Conservation (phyloP, 2,113 vertebrate genomes). For the Cololabis saira region DNA sequence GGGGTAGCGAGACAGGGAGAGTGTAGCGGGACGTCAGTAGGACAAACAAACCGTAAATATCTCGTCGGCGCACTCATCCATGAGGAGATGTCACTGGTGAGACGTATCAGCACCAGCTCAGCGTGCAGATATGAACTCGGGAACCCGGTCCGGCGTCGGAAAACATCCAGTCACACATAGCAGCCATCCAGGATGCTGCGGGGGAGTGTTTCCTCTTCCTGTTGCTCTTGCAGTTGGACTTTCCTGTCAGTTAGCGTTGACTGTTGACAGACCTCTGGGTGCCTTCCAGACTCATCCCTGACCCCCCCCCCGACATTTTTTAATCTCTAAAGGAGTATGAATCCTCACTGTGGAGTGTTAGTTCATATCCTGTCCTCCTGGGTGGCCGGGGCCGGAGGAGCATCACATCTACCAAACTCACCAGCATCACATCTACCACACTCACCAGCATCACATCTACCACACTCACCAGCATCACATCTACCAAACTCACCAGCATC, state of each 20-base stretch:
- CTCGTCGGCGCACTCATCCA: constrained; percentile 5
- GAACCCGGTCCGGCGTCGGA: constrained; percentile 40
- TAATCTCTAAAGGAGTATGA: constrained; percentile 48
- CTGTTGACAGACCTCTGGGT: constrained; percentile 69
- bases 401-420: constrained; percentile 17
- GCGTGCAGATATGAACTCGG: constrained; percentile 25
- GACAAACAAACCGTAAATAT: constrained; percentile 44
- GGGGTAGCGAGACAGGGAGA: constrained; percentile 14
- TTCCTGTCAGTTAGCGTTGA: constrained; percentile 75
- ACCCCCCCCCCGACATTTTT: constrained; percentile 16
- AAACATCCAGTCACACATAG: constrained; percentile 71
- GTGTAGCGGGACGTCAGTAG: constrained; percentile 40
- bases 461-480: too few relatives aligned
- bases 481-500: too few relatives aligned
- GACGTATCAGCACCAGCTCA: constrained; percentile 46
- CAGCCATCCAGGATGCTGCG: constrained; percentile 74
- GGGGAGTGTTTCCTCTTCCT: constrained; percentile 78
- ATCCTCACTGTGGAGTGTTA: constrained; percentile 60
- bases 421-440: too few relatives aligned
- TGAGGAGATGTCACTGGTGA: constrained; percentile 14
- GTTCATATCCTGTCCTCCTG: constrained; percentile 74
- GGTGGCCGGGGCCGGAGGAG: constrained; percentile 62
- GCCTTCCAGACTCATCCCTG: constrained; percentile 69
- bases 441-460: too few relatives aligned
- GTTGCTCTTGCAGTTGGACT: constrained; percentile 74